Evolutionary conservation across 2,888 invertebrate genomes (phyloP).

Genomic region (Drosophila prostipennis): DNA sequence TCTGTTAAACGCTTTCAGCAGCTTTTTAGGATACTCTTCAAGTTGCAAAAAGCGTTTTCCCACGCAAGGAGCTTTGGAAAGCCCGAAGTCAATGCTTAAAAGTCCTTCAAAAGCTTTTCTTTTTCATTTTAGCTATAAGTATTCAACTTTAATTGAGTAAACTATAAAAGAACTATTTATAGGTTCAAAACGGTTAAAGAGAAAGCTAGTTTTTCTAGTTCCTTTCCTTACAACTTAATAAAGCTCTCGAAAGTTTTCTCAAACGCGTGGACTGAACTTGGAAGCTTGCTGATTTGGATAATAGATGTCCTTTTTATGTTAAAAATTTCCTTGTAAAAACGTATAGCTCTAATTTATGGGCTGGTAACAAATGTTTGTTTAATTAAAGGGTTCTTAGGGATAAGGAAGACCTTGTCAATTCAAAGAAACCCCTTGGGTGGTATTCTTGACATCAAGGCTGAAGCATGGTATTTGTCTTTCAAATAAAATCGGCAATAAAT

Average conservation of each 20-base stretch:
- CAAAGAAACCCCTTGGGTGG: not conserved
- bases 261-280: no score
- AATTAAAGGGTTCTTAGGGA: not conserved
- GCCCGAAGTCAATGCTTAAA: no score
- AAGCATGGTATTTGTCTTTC: constrained; percentile 2
- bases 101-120: not conserved
- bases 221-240: not conserved
- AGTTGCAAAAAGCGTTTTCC: not conserved
- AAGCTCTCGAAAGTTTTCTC: not conserved
- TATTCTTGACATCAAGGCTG: not conserved
- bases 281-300: not conserved
- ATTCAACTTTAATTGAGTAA: no score
- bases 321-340: not conserved
- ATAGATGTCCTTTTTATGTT: constrained; percentile 8
- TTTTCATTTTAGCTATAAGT: not conserved
- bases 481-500: constrained; percentile 60
- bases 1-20: not conserved
- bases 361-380: not conserved
- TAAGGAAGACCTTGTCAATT: not conserved
- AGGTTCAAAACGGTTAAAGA: accelerated
- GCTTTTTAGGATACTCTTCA: not conserved
- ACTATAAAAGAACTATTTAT: constrained; percentile 4
- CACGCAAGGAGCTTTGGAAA: not conserved
- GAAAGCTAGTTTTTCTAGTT: not conserved
- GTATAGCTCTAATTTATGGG: not conserved